Conservation (phyloP, 1,140 invertebrate genomes). For the Probaryconus sp. region DNA sequence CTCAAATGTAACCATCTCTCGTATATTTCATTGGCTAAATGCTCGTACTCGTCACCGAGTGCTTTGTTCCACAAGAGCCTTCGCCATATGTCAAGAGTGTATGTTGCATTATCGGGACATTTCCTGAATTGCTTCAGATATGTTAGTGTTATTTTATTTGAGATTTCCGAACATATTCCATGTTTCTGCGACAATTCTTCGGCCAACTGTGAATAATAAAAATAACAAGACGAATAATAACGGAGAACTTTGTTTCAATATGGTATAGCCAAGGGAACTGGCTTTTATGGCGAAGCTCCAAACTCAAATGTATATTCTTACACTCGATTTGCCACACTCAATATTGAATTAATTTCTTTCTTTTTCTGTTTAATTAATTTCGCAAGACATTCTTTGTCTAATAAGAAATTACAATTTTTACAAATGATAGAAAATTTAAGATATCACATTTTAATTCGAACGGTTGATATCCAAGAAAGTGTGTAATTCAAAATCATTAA, state of each 20-base stretch:
- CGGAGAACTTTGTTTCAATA: constrained; percentile 20
- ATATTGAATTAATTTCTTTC: constrained; percentile 36
- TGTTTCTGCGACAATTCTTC: constrained; percentile 84
- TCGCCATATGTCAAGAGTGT: constrained; percentile 86
- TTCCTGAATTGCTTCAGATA: constrained; percentile 87
- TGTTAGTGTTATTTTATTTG: constrained; percentile 80
- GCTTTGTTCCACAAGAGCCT: constrained; percentile 86
- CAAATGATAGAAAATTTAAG: too few species aligned
- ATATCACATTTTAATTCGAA: too few species aligned
- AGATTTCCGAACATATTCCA: constrained; percentile 81
- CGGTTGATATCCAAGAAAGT: too few species aligned
- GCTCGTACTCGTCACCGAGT: constrained; percentile 84
- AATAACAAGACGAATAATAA: constrained; percentile 60
- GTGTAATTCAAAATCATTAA: constrained; percentile 12
- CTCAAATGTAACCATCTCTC: constrained; percentile 86
- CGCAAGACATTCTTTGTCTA: too few species aligned
- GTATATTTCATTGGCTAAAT: constrained; percentile 85
- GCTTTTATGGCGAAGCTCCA: constrained; percentile 55
- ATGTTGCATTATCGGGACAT: constrained; percentile 86
- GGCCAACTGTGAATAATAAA: constrained; percentile 80
- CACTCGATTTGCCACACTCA: constrained; percentile 44
- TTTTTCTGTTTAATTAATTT: too few species aligned
- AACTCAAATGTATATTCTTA: constrained; percentile 46
- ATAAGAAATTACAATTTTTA: background rate
- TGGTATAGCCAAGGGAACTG: constrained; percentile 36